These are phyloP conservation scores for Eubucco bourcierii DNA, from an alignment of 2,113 vertebrate species.

Conservation along the genomic window DNA sequence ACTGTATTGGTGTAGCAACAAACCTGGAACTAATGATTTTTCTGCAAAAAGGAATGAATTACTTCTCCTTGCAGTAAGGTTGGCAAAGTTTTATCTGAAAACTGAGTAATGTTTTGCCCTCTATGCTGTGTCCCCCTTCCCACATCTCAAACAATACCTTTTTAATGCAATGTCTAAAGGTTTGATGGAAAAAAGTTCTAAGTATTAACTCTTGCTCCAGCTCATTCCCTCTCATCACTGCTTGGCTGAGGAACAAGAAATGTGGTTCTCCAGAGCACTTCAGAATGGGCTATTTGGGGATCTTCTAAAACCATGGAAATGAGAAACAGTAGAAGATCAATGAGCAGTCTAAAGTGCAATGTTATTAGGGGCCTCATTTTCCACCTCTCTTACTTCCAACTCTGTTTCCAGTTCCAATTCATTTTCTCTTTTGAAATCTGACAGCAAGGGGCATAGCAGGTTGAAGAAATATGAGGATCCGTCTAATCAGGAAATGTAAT, in stretches of 20 bases:
- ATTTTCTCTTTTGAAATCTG: neutral
- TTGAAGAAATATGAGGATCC: neutral
- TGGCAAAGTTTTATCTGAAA: neutral
- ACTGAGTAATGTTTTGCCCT: neutral
- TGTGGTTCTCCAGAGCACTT: neutral
- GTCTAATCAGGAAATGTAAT: neutral
- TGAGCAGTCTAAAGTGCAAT: no score
- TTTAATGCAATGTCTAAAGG: conserved; percentile 16
- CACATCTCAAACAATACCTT: neutral
- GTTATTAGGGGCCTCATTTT: neutral
- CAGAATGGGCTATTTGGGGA: neutral
- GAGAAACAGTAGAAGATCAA: neutral
- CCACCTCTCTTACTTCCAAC: neutral
- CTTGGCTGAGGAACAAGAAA: neutral
- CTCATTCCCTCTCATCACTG: neutral
- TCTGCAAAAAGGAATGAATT: neutral
- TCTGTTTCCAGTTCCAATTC: neutral
- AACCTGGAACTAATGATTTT: neutral
- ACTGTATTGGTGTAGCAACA: neutral
- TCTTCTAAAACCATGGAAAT: neutral
- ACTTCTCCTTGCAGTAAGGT: neutral
- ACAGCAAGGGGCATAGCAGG: neutral
- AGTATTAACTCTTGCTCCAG: conserved; percentile 38
- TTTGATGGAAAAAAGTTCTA: conserved; percentile 49
- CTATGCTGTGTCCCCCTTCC: neutral